Evolutionary conservation across 2,113 vertebrate genomes (phyloP), one percentile per base, ranked within the genome.

Genomic region (Prunella himalayana): DNA sequence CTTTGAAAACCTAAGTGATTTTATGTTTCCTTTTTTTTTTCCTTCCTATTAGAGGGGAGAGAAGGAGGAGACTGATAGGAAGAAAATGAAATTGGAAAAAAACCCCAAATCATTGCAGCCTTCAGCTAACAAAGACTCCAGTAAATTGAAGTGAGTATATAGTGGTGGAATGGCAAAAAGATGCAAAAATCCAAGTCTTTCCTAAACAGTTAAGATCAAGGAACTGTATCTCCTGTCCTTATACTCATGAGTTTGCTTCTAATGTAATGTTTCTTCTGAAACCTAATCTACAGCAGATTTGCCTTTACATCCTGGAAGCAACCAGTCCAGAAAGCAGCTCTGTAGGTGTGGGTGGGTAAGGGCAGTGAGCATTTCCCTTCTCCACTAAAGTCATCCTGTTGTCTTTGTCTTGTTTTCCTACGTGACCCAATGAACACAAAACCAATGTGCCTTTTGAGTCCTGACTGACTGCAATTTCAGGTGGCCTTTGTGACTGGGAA

Each of bases 121-220:
- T 64, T 97, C 97, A 76, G 49, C 79, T 84, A 88, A 87, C 35
- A 96, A 94, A 91, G 94, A 95, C 70, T 96, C 96, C 42, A 47
- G 17, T 86, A 98, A 97, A 97, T 31, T 70, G 68, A 97, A 98
- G 99, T 99, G 96, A 97, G 98, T 98, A 88, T 53, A 19, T 30
- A 45, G 56, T 22, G 45, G 35, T 56, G 49, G 69, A 41, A 30
- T 88, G 15, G 37, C 64, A 68, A 35, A 59, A 77, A 19, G 59
- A 39, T 45, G 13, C 14, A 11, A 82, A 39, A 57, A 79, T 28
- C 25, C 15, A 30, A 60, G 4, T 17, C 20, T 88, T 42, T 70
- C 24, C 25, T 57, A 17, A 90, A 49, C 59, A 71, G 14, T 12
- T 73, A 51, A 33, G 47, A 20, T 37, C 1, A 6, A 60, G 16